phyloP scores from a whole-genome alignment of 2,113 vertebrate genomes.

The Poecilia latipinna region DNA sequence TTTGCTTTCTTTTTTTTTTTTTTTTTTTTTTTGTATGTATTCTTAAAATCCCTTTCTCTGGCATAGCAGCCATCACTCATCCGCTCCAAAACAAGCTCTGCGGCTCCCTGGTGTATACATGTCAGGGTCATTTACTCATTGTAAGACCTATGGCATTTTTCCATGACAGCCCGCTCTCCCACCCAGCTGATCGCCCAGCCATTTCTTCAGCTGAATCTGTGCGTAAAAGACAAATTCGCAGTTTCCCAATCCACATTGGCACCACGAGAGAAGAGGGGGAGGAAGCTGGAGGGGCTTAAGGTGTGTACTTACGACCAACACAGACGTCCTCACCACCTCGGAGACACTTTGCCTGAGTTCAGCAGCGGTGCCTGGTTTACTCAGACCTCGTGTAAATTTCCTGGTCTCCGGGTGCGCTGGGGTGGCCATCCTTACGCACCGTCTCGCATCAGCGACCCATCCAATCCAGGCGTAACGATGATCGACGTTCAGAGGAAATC shows the following conservation, averaged over 20 bases:
- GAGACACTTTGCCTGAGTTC: slow-evolving; percentile 96
- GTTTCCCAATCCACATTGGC: not conserved
- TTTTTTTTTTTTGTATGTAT: not conserved
- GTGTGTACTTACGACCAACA: slow-evolving; percentile 87
- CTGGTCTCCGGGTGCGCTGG: slow-evolving; percentile 87
- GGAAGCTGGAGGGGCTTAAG: not conserved
- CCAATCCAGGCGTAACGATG: slow-evolving; percentile 13
- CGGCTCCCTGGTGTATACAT: not conserved
- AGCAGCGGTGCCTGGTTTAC: slow-evolving; percentile 95
- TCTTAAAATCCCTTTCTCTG: not conserved
- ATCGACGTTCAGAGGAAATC: slow-evolving; percentile 12
- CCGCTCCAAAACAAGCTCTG: not conserved
- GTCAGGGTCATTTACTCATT: slow-evolving; percentile 3
- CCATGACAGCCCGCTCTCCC: not conserved
- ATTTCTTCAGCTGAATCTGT: slow-evolving; percentile 1
- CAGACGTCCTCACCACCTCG: slow-evolving; percentile 93
- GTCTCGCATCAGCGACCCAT: slow-evolving; percentile 40
- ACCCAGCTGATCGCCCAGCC: slow-evolving; percentile 29
- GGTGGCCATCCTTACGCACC: slow-evolving; percentile 65
- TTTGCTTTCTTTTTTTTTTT: not conserved
- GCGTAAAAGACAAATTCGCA: slow-evolving; percentile 2
- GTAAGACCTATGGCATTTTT: not conserved
- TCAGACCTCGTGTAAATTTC: slow-evolving; percentile 91
- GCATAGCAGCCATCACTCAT: not conserved
- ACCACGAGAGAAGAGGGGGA: too few species aligned